Percentiles rank a stretch among this genome's conserved stretches.
Evolutionary conservation across 2,113 vertebrate genomes (phyloP).

Genomic region (Lepisosteus oculatus): DNA sequence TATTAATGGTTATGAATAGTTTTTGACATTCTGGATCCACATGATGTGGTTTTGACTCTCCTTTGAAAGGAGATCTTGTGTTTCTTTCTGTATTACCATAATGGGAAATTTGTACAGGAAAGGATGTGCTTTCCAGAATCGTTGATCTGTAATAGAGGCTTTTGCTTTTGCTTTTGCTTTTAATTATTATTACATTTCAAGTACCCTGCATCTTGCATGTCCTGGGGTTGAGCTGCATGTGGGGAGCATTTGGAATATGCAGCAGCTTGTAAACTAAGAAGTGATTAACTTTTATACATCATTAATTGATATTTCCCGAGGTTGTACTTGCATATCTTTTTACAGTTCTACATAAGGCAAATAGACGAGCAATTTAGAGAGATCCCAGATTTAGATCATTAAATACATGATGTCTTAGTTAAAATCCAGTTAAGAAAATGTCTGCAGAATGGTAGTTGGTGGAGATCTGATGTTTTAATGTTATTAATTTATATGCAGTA

Average conservation of each 20-base stretch:
- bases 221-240: conserved; percentile 52
- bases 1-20: too few species aligned
- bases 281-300: conserved; percentile 67
- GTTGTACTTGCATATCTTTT: conserved; percentile 35
- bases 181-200: conserved; percentile 53
- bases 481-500: conserved; percentile 43
- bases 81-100: too few species aligned
- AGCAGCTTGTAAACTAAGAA: conserved; percentile 60
- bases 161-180: conserved; percentile 35
- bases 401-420: conserved; percentile 33
- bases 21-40: too few species aligned
- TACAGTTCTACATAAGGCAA: conserved; percentile 47
- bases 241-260: conserved; percentile 51
- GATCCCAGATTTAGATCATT: conserved; percentile 22
- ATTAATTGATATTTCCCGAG: conserved; percentile 68
- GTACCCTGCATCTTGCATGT: conserved; percentile 53
- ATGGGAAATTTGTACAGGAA: too few species aligned
- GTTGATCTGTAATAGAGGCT: conserved; percentile 34
- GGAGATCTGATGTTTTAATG: conserved; percentile 36
- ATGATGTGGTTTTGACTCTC: too few species aligned
- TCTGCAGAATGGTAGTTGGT: conserved; percentile 20
- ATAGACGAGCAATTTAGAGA: conserved; percentile 37
- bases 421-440: conserved; percentile 35
- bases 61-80: too few species aligned
- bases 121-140: too few species aligned